Base-by-base conservation (phyloP, 1,140 invertebrate species). In the Hetaerina americana region DNA sequence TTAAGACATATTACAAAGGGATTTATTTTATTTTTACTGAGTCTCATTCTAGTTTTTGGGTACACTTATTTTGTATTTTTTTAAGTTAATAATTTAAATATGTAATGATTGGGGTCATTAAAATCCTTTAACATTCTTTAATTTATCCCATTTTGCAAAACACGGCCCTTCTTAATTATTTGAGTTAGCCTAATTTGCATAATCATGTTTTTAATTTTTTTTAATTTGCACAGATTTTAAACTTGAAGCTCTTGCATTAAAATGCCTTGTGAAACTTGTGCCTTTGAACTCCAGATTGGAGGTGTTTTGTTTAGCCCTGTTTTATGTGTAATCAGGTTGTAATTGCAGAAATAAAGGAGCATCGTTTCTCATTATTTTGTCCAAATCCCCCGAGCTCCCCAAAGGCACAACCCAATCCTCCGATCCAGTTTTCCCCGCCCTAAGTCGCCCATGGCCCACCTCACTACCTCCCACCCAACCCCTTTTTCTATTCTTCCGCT, bases 21-120 rank as follows among this genome's bases (percentile, higher is more conserved):
- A 74, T 77, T 78, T 76, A 73, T 76, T 77, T 76, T 74, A 28
- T 72, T 75, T 75, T 71, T 68, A 27, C 29, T 68, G 49, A 71
- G 22, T 74, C 68, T 70, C 66, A 57, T 68, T 72, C 28, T 22
- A 27, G n/a, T 71, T 26, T 27, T 66, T 27, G 25, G 26, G 25
- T 66, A 25, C 70, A 66, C 57, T 66, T 26, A 15, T 66, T 66
- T 71, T 71, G 40, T 27, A 27, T 75, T 49, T 72, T 68, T 75
- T 76, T 25, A 28, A 72, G 71, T 71, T 73, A 29, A 26, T n/a
- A 22, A 70, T 66, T 15, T 66, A 71, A 12, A 66, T 66, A 24
- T 69, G 26, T 26, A 72, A 72, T 69, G 12, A 68, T n/a, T n/a
- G 40, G 40, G 40, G 40, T 57, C 40, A 12, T 5, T 57, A 57